Evolutionary conservation across 2,113 vertebrate genomes (phyloP).

Genomic region (Desmodus rotundus): DNA sequence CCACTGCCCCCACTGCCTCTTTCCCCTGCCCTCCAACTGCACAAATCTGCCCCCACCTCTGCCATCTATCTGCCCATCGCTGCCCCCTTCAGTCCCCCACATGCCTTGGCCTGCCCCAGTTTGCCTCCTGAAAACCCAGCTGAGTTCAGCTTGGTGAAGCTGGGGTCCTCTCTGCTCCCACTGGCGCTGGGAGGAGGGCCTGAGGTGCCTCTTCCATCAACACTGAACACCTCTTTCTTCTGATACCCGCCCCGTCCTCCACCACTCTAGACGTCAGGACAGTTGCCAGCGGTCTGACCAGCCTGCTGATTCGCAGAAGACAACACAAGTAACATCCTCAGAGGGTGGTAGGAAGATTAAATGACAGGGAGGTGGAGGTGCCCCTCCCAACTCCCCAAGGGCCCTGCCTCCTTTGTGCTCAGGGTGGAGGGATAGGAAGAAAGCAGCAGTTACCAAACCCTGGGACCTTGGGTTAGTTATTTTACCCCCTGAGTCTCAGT

Average conservation of each 20-base stretch:
- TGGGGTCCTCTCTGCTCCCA: neutral
- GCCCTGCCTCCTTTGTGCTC: no score
- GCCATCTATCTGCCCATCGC: neutral
- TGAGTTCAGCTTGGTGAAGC: neutral
- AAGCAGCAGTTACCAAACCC: neutral
- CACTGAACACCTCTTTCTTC: neutral
- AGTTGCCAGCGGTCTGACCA: neutral
- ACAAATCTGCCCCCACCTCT: neutral
- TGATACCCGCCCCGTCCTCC: neutral
- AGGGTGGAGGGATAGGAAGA: neutral
- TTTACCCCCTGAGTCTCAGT: neutral
- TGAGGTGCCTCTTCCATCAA: neutral
- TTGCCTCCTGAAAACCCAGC: neutral
- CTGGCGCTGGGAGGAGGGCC: neutral
- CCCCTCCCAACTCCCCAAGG: no score
- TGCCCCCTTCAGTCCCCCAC: neutral
- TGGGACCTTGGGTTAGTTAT: neutral
- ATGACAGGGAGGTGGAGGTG: neutral
- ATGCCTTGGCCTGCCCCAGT: neutral
- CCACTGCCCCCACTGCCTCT: fast-evolving
- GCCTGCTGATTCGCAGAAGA: neutral
- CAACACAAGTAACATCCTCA: neutral
- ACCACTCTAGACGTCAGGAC: neutral
- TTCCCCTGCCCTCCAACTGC: fast-evolving
- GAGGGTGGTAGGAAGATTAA: neutral